Conservation (phyloP, 2,888 invertebrate species). For the Plutella xylostella region DNA sequence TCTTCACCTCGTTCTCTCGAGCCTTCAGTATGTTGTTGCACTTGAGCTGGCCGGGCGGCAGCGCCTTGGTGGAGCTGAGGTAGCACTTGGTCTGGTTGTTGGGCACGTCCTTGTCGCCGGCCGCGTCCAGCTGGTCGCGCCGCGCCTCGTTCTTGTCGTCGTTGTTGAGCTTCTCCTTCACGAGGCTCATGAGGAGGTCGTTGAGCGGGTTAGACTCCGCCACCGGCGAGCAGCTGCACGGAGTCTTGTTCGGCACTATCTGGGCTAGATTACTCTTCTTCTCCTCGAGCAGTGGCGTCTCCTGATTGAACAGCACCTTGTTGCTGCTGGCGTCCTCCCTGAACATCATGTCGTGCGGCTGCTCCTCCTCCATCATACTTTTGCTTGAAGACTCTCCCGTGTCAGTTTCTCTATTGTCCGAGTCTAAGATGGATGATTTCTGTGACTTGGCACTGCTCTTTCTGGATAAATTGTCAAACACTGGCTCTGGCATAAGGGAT, state of each 20-base stretch:
- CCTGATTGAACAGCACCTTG: constrained; percentile 57
- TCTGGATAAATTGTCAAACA: constrained; percentile 49
- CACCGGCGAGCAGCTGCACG: constrained; percentile 59
- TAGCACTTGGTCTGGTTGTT: constrained; percentile 79
- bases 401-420: constrained; percentile 33
- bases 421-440: constrained; percentile 55
- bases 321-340: constrained; percentile 63
- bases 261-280: constrained; percentile 58
- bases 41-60: constrained; percentile 92
- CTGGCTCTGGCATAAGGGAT: constrained; percentile 27
- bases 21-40: constrained; percentile 93
- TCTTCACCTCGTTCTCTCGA: constrained; percentile 64
- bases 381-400: constrained; percentile 49
- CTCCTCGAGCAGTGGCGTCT: constrained; percentile 37
- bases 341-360: constrained; percentile 42
- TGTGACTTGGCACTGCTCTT: constrained; percentile 70
- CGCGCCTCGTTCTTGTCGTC: constrained; percentile 75
- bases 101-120: constrained; percentile 69
- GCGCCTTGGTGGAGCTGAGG: constrained; percentile 74
- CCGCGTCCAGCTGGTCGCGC: constrained; percentile 59
- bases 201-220: constrained; percentile 58
- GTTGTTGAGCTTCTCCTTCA: constrained; percentile 68
- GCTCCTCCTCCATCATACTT: constrained; percentile 48
- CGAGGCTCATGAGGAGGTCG: constrained; percentile 61
- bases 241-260: constrained; percentile 50